Evolutionary conservation across 2,888 invertebrate genomes (phyloP).

Genomic region (Drosophila multiciliata): DNA sequence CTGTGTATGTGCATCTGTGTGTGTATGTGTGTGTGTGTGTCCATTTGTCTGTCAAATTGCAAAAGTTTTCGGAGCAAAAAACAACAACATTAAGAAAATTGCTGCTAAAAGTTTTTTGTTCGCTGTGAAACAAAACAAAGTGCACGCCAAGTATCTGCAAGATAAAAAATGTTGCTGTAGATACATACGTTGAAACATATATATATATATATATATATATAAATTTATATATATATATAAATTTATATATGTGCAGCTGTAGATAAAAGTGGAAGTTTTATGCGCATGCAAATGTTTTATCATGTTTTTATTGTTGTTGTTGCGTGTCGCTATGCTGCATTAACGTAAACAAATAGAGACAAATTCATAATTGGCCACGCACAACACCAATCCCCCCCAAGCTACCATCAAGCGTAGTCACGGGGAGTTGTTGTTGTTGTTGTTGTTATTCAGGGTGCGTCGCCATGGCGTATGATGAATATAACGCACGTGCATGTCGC

Average conservation of each 20-base stretch:
- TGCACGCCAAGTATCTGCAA: constrained; percentile 65
- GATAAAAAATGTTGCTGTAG: constrained; percentile 49
- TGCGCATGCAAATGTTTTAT: constrained; percentile 67
- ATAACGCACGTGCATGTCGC: constrained; percentile 71
- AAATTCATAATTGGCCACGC: constrained; percentile 71
- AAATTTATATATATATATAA: neutral
- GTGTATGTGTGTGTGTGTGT: constrained; percentile 32
- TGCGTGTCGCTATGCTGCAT: constrained; percentile 54
- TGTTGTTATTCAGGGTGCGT: constrained; percentile 48
- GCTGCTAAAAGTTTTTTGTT: constrained; percentile 42
- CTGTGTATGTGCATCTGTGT: constrained; percentile 19
- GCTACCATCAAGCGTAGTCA: constrained; percentile 22
- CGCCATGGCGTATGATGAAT: constrained; percentile 77
- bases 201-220: neutral
- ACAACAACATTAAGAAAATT: constrained; percentile 46
- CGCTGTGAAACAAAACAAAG: constrained; percentile 48
- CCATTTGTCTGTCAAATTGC: constrained; percentile 35
- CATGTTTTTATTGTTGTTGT: constrained; percentile 26
- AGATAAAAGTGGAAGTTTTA: constrained; percentile 59
- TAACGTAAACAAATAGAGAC: constrained; percentile 75
- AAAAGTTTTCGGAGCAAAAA: constrained; percentile 46
- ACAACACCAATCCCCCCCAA: constrained; percentile 8
- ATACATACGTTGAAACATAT: constrained; percentile 10
- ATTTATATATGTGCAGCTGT: neutral
- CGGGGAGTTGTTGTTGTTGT: constrained; percentile 4